A percentile compares a stretch with the other conserved stretches of the same genome.
Evolutionary conservation across 2,113 vertebrate species (phyloP).

Genomic region (Chinchilla lanigera): DNA sequence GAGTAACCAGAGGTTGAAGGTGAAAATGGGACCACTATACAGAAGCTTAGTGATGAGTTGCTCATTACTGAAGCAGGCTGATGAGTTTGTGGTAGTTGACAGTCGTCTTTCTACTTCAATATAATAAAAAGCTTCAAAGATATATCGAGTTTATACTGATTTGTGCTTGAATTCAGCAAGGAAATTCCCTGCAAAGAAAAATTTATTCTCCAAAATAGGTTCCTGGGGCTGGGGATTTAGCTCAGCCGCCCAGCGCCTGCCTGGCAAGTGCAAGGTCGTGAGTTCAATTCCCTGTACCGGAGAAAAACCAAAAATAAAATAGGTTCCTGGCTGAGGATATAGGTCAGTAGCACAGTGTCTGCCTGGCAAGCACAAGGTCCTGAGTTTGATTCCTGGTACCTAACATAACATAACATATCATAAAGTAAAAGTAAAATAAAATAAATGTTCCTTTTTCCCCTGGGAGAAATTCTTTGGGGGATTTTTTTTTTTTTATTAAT

Average conservation of each 20-base stretch:
- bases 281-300: too few species aligned
- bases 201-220: background rate
- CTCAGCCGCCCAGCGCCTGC: too few species aligned
- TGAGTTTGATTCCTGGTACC: too few species aligned
- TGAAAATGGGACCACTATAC: accelerated
- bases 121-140: background rate
- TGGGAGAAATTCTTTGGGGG: background rate
- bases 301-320: too few species aligned
- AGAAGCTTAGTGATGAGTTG: background rate
- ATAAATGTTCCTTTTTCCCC: background rate
- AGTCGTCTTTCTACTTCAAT: background rate
- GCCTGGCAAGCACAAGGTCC: too few species aligned
- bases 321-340: too few species aligned
- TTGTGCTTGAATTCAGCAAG: background rate
- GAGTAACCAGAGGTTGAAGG: too few species aligned
- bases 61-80: background rate
- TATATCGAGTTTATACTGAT: accelerated
- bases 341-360: too few species aligned
- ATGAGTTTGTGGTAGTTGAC: background rate
- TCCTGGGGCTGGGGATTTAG: too few species aligned
- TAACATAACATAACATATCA: too few species aligned
- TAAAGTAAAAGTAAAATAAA: too few species aligned
- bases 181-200: background rate
- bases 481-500: conserved; percentile 1
- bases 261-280: too few species aligned